A percentile compares a stretch with the other conserved stretches of the same genome.
These are phyloP conservation scores for Sander vitreus DNA, from an alignment of 2,113 vertebrate species.

Conservation along the genomic window DNA sequence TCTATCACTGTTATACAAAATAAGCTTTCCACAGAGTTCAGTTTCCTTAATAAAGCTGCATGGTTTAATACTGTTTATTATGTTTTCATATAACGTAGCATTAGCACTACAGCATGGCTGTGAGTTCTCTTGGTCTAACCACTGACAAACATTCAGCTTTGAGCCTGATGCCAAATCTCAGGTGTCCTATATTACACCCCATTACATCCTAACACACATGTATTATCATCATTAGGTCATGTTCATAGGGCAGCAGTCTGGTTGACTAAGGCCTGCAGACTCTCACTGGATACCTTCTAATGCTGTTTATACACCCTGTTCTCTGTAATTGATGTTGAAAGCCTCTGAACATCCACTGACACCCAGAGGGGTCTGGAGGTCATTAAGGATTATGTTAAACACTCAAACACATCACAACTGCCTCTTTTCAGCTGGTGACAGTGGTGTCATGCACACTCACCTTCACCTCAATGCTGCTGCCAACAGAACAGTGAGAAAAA, in stretches of 20 bases:
- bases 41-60: neutral
- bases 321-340: neutral
- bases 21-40: neutral
- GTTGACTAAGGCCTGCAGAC: too few species aligned
- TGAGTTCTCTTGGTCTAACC: neutral
- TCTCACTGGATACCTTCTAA: neutral
- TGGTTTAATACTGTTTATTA: neutral
- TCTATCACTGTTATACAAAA: neutral
- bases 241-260: neutral
- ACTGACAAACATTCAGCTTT: neutral
- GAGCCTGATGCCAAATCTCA: neutral
- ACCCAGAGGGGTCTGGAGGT: slow-evolving; percentile 7
- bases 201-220: neutral
- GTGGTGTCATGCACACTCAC: neutral
- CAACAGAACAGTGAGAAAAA: neutral
- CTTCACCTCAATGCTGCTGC: neutral
- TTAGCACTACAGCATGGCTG: neutral
- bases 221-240: neutral
- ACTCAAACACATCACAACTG: neutral
- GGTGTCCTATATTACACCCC: neutral
- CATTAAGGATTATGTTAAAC: neutral
- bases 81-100: neutral
- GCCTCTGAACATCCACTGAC: neutral
- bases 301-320: neutral
- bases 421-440: neutral